Base-by-base conservation (phyloP, 53 echinoderm and acorn worm genomes). In the Astropecten irregularis region DNA sequence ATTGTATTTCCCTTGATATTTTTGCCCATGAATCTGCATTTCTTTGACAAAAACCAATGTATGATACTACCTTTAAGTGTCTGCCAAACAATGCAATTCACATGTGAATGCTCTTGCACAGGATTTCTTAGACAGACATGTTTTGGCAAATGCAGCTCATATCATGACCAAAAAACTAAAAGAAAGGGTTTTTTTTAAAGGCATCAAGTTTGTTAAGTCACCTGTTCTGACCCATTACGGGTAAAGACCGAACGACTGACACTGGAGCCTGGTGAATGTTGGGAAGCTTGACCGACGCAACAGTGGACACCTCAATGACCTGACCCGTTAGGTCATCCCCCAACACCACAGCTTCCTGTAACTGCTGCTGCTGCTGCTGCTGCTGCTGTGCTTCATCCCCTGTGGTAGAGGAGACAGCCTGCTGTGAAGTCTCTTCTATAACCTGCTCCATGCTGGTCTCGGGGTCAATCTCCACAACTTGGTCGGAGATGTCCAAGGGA, bases 401-500 rank as follows among this genome's bases (percentile, higher is more conserved):
- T 20, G 47, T 79, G 3, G 79, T 79, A 3, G 61, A 79, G 30
- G 60, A 61, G 29, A 79, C 62, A 19, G 79, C 47, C 61, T 79
- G 79, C 46, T 79, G 79, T n/a, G 79, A 34, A 8, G 79, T 56
- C n/a, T 79, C 61, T 20, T 77, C 77, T 16, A 46, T 29, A 9
- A 38, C 3, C 7, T 27, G 30, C 44, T 77, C 79, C n/a, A n/a
- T n/a, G n/a, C n/a, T n/a, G n/a, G 61, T 20, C 30, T 27, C 33
- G n/a, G 9, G 27, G 0, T 28, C 40, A 14, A 79, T 61, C 49
- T 79, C 79, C 0, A 79, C 71, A 1, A 50, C 71, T 15, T 19
- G 4, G 16, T 49, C 52, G 71, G 22, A 2, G 33, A 71, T 31
- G 26, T 60, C 79, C 30, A 62, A 18, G 42, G 79, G n/a, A 7